Conservation (phyloP, 2,113 vertebrate species). For the Pelusios castaneus region DNA sequence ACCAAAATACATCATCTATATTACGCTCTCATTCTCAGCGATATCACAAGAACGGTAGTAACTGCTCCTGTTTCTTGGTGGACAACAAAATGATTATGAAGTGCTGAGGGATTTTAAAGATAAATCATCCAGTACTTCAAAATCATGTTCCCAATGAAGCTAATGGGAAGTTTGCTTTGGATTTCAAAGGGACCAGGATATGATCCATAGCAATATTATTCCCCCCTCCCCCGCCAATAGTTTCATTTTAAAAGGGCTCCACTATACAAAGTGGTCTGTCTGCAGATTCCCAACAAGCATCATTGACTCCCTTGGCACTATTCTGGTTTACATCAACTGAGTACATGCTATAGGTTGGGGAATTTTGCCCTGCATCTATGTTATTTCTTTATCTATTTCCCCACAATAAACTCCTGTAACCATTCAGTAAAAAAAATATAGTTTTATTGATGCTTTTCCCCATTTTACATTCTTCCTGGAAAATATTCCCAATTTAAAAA, state of each 20-base stretch:
- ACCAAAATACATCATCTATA: not conserved
- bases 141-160: conserved; percentile 6
- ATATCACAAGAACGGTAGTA: not conserved
- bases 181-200: not conserved
- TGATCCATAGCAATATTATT: not conserved
- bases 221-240: not conserved
- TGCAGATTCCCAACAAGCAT: not conserved
- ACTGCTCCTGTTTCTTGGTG: not conserved
- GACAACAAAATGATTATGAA: conserved; percentile 10
- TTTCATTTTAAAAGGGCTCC: not conserved
- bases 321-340: not conserved
- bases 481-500: not conserved
- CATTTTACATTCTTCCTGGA: not conserved
- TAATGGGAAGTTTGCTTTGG: not conserved
- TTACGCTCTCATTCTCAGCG: not conserved
- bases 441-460: not conserved
- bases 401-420: not conserved
- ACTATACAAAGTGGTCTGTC: not conserved
- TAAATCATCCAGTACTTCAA: conserved; percentile 20
- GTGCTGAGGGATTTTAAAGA: conserved; percentile 17
- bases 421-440: not conserved
- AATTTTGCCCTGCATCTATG: not conserved
- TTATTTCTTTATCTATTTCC: not conserved
- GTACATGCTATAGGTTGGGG: not conserved
- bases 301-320: not conserved